Base-by-base conservation (phyloP, 1,140 invertebrate species). In the Sogatella furcifera region DNA sequence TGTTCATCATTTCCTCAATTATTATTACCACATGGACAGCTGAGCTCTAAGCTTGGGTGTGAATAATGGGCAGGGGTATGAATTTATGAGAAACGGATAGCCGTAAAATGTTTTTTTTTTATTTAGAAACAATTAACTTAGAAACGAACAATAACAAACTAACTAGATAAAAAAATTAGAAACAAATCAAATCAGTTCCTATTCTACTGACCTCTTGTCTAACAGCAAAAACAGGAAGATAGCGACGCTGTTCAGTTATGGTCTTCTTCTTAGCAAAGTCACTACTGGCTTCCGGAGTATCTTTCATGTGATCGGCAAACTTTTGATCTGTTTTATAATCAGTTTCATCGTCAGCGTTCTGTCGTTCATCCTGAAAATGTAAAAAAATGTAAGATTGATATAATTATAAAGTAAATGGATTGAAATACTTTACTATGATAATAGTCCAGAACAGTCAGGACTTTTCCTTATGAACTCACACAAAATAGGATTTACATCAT, bases 191-290 rank as follows among this genome's bases (percentile, higher is more conserved):
- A 57, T 21, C 13, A 57, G 31, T 28, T 14, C 9, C 4, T 38
- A 62, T 10, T 46, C 34, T 31, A 55, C 59, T 42, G 24, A 80
- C 79, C 73, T 98, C 89, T 73, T 98, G 92, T 41, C 95, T 80
- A 0, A 95, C 92, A 28, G 95, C 95, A 78, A 97, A 99, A 0
- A 94, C 95, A 0, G 97, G 97, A 14, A 99, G 76, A 77, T 84
- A 98, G 60, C 94, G 81, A 34, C 97, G 76, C 70, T 99, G 97
- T 70, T 97, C 85, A 1, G 77, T 74, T 44, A 99, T 87, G 0
- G 89, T 81, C 69, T 90, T 92, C 69, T 91, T 89, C 66, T 83
- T 88, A 1, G 94, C 87, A 78, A 97, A 97, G 28, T 97, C 90
- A 65, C 90, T 93, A 17, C 84, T 83, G 3, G 89, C 87, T 69